Conservation (phyloP, 2,113 vertebrate species). For the Leptocoma aspasia region DNA sequence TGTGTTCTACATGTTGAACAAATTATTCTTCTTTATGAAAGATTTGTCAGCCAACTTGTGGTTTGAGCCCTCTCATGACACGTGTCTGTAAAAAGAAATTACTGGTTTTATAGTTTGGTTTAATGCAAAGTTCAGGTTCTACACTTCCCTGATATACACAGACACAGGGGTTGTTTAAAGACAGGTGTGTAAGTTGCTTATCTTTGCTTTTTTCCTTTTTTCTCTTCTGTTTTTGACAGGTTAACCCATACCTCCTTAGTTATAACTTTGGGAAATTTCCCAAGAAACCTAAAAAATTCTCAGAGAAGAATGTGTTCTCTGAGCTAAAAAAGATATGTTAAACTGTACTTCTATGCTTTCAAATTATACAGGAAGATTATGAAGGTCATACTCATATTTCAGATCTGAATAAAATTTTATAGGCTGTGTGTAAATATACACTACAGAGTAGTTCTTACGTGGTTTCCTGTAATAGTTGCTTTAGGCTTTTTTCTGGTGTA, state of each 20-base stretch:
- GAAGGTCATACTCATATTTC: not conserved
- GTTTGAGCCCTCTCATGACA: not conserved
- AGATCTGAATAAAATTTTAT: slow-evolving; percentile 1
- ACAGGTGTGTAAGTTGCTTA: not conserved
- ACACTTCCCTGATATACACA: not conserved
- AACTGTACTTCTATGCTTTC: not conserved
- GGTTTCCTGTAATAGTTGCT: slow-evolving; percentile 26
- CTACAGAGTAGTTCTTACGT: not conserved
- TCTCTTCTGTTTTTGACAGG: not conserved
- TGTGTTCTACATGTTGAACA: not conserved
- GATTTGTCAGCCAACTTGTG: not conserved
- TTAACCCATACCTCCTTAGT: not conserved
- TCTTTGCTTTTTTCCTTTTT: not conserved
- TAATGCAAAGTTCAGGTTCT: not conserved
- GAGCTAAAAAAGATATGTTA: slow-evolving; percentile 7
- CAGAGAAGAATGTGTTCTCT: not conserved
- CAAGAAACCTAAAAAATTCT: not conserved
- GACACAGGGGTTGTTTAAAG: not conserved
- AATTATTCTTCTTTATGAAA: not conserved
- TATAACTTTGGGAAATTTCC: not conserved
- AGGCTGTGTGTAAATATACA: slow-evolving; percentile 17
- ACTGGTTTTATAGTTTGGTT: not conserved
- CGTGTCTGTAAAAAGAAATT: not conserved
- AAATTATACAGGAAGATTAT: slow-evolving; percentile 25
- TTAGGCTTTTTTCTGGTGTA: slow-evolving; percentile 31